Percentiles rank a stretch among this genome's conserved stretches.
phyloP scores from a whole-genome alignment of 2,888 invertebrate genomes.

The Pheosia gnoma region DNA sequence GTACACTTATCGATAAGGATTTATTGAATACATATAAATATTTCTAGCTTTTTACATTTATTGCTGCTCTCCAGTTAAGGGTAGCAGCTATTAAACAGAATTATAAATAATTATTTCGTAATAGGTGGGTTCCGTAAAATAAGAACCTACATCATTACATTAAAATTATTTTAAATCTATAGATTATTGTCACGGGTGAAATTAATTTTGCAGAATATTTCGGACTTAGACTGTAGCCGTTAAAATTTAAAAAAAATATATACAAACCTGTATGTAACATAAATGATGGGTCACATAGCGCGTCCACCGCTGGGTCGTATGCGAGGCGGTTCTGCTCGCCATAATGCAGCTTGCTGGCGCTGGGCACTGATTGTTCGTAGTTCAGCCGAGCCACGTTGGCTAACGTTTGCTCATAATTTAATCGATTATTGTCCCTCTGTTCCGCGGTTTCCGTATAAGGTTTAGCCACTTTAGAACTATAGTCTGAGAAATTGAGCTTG shows the following conservation, averaged over 20 bases:
- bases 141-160: too few species aligned
- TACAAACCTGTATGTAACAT: constrained; percentile 68
- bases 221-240: too few species aligned
- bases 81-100: too few species aligned
- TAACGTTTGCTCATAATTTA: constrained; percentile 72
- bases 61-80: too few species aligned
- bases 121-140: too few species aligned
- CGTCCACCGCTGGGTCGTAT: constrained; percentile 68
- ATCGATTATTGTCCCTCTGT: constrained; percentile 62
- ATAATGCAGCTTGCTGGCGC: constrained; percentile 65
- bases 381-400: constrained; percentile 67
- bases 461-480: constrained; percentile 77
- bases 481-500: constrained; percentile 78
- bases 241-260: neutral
- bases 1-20: constrained; percentile 1
- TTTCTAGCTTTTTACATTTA: neutral
- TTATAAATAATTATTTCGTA: too few species aligned
- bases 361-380: constrained; percentile 68
- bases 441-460: constrained; percentile 59
- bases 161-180: too few species aligned
- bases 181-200: too few species aligned
- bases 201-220: too few species aligned
- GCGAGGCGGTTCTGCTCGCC: constrained; percentile 69
- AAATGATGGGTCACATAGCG: constrained; percentile 70
- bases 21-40: neutral